Evolutionary conservation across 1,140 invertebrate species (phyloP).

Genomic region (Aphidius gifuensis): DNA sequence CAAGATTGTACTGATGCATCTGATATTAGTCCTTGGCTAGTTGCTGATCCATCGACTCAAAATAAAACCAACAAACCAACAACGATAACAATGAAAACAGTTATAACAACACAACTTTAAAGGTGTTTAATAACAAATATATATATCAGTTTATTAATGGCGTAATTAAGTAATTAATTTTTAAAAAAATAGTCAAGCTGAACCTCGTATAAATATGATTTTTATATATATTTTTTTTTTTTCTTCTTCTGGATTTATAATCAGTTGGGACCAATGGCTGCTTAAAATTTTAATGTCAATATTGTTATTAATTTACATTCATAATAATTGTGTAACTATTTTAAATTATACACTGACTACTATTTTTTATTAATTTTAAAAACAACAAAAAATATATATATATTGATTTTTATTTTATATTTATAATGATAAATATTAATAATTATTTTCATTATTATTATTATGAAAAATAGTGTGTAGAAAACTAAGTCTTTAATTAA

Average conservation of each 20-base stretch:
- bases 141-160: constrained; percentile 2
- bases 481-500: too few species aligned
- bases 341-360: neutral
- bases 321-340: too few species aligned
- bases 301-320: neutral
- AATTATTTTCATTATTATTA: constrained; percentile 1
- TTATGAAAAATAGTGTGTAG: neutral
- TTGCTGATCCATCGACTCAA: constrained; percentile 63
- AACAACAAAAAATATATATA: constrained; percentile 3
- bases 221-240: constrained; percentile 8
- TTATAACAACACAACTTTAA: constrained; percentile 80
- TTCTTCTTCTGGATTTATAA: constrained; percentile 10
- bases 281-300: neutral
- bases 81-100: constrained; percentile 73
- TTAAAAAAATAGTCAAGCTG: constrained; percentile 22
- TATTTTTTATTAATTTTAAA: neutral
- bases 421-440: constrained; percentile 1
- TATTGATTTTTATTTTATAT: neutral
- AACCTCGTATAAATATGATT: constrained; percentile 5
- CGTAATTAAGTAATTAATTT: constrained; percentile 37
- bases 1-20: constrained; percentile 52
- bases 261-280: constrained; percentile 19
- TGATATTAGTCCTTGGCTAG: constrained; percentile 74
- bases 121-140: constrained; percentile 8
- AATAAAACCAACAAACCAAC: constrained; percentile 60